These are phyloP conservation scores for Pteria penguin DNA, from an alignment of 2,888 invertebrate genomes.

Conservation along the genomic window DNA sequence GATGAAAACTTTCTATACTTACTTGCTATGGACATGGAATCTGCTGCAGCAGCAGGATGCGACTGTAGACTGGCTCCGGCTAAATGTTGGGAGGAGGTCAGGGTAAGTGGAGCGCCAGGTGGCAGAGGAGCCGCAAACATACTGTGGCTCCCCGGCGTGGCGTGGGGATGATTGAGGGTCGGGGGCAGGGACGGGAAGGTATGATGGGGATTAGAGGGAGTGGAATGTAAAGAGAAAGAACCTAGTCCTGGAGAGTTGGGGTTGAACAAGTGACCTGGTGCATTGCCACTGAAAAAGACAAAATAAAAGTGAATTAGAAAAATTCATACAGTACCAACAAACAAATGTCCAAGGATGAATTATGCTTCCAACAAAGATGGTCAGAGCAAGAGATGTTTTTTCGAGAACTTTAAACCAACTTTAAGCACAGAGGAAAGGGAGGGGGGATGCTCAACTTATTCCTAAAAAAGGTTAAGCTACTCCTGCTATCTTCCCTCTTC, in stretches of 20 bases:
- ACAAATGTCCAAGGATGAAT: too few species aligned
- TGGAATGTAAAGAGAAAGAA: conserved; percentile 50
- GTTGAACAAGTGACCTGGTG: conserved; percentile 48
- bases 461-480: too few species aligned
- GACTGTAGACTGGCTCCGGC: conserved; percentile 24
- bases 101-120: conserved; percentile 58
- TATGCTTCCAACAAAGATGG: too few species aligned
- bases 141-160: conserved; percentile 51
- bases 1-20: too few species aligned
- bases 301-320: not conserved
- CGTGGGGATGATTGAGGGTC: conserved; percentile 45
- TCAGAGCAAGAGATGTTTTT: too few species aligned
- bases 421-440: too few species aligned
- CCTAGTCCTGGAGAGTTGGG: conserved; percentile 55
- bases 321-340: not conserved
- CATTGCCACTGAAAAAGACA: conserved; percentile 39
- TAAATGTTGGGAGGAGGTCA: conserved; percentile 47
- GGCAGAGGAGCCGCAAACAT: conserved; percentile 73
- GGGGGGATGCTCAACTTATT: too few species aligned
- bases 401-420: too few species aligned
- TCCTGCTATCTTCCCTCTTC: too few species aligned
- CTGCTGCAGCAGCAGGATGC: conserved; percentile 30
- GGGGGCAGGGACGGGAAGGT: conserved; percentile 45
- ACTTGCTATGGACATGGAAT: conserved; percentile 45
- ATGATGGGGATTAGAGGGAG: conserved; percentile 48